A percentile compares a stretch with the other conserved stretches of the same genome.
Evolutionary conservation across 2,797 vertebrate genomes (phyloP).

Genomic region (Erithacus rubecula): DNA sequence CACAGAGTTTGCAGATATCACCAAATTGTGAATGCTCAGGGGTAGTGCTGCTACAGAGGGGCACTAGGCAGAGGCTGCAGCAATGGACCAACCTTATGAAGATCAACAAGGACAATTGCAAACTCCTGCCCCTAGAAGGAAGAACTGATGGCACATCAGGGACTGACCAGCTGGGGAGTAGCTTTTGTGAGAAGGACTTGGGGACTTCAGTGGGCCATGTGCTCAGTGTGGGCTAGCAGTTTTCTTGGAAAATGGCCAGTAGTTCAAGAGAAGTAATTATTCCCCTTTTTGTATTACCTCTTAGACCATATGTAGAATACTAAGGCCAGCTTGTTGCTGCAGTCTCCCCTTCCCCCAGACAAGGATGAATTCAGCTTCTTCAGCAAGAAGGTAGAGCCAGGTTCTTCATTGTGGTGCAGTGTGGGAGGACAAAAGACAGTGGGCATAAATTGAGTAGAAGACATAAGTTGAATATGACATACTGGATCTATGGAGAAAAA

Average conservation of each 20-base stretch:
- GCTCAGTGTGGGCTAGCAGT: neutral
- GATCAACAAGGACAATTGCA: neutral
- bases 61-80: neutral
- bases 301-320: neutral
- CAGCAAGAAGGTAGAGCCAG: neutral
- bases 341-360: accelerated
- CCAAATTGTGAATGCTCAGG: neutral
- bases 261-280: neutral
- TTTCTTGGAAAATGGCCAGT: neutral
- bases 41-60: neutral
- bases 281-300: neutral
- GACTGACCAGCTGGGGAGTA: neutral
- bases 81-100: neutral
- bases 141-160: neutral
- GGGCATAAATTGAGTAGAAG: neutral
- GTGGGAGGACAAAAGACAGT: neutral
- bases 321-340: neutral
- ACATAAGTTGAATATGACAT: neutral
- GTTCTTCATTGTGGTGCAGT: neutral
- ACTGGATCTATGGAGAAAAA: neutral
- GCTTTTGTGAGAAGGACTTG: neutral
- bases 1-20: neutral
- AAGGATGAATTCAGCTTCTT: neutral
- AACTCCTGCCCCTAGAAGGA: neutral
- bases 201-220: accelerated